phyloP scores from a whole-genome alignment of 2,888 invertebrate species.

The Drosophila neonasuta region DNA sequence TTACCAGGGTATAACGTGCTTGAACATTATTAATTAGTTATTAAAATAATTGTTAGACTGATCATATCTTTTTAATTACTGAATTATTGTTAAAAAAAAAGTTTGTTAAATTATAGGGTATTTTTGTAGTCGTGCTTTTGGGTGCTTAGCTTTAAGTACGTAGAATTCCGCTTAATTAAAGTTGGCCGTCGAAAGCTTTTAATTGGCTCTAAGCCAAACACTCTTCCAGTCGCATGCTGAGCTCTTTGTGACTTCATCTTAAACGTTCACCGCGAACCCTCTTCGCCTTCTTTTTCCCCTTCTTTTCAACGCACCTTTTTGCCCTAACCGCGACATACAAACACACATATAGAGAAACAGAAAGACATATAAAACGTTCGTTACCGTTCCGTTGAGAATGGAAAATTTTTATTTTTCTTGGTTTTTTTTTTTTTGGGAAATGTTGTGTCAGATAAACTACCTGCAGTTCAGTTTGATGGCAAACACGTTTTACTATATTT shows the following conservation, averaged over 20 bases:
- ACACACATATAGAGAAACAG: neutral
- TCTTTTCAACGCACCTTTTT: constrained; percentile 27
- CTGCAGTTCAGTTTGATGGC: constrained; percentile 20
- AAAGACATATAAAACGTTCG: neutral
- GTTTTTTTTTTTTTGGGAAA: constrained; percentile 4
- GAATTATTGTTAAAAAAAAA: neutral
- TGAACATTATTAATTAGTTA: neutral
- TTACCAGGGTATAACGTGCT: constrained; percentile 4
- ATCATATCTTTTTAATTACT: neutral
- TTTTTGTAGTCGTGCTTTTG: neutral
- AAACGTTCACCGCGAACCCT: neutral
- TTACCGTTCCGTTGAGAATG: constrained; percentile 36
- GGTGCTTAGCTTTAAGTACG: neutral
- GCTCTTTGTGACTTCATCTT: constrained; percentile 36
- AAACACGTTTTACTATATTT: constrained; percentile 54
- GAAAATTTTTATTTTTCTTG: constrained; percentile 45
- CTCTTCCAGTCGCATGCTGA: constrained; percentile 19
- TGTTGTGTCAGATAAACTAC: constrained; percentile 27
- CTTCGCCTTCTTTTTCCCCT: neutral
- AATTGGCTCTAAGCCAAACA: constrained; percentile 46
- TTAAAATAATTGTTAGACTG: neutral
- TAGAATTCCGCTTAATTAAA: constrained; percentile 26
- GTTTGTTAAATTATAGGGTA: constrained; percentile 1
- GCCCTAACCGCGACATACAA: constrained; percentile 6
- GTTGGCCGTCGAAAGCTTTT: constrained; percentile 29